A percentile compares a stretch with the other conserved stretches of the same genome.
Evolutionary conservation across 1,140 invertebrate species (phyloP).

Genomic region (Hirudo medicinalis): DNA sequence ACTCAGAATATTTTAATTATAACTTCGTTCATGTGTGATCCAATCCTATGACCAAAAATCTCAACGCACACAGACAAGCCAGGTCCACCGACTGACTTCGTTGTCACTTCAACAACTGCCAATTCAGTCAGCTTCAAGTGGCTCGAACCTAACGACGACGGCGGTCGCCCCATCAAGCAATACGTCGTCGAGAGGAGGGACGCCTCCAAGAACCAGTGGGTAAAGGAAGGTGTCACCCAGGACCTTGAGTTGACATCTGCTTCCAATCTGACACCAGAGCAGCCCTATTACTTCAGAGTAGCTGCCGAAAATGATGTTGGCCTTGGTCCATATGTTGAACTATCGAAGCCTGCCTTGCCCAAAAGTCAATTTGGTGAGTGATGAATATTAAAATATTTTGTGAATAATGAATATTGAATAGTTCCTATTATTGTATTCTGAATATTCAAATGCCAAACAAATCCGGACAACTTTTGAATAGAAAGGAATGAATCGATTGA

Average conservation of each 20-base stretch:
- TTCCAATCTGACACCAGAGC: constrained; percentile 67
- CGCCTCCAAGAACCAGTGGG: constrained; percentile 70
- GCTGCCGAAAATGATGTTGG: constrained; percentile 94
- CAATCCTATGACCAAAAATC: too few species aligned
- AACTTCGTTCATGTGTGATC: too few species aligned
- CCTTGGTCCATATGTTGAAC: constrained; percentile 65
- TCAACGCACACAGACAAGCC: constrained; percentile 18
- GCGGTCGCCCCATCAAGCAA: constrained; percentile 83
- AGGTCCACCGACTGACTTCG: constrained; percentile 20
- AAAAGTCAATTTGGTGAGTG: constrained; percentile 84
- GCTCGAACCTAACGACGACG: constrained; percentile 56
- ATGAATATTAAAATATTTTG: constrained; percentile 2
- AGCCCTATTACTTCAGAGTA: constrained; percentile 86
- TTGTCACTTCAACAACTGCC: constrained; percentile 17
- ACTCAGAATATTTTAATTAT: too few species aligned
- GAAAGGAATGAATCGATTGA: too few species aligned
- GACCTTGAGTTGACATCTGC: constrained; percentile 44
- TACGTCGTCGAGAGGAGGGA: constrained; percentile 91
- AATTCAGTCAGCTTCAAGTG: constrained; percentile 15
- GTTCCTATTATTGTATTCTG: not conserved
- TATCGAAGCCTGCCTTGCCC: constrained; percentile 68
- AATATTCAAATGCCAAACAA: constrained; percentile 5
- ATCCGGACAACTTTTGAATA: too few species aligned
- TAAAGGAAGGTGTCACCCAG: constrained; percentile 27
- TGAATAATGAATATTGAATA: not conserved